Percentiles rank a stretch among this genome's conserved stretches.
Conservation (phyloP, 2,113 vertebrate species). For the Herpetotheres cachinnans region DNA sequence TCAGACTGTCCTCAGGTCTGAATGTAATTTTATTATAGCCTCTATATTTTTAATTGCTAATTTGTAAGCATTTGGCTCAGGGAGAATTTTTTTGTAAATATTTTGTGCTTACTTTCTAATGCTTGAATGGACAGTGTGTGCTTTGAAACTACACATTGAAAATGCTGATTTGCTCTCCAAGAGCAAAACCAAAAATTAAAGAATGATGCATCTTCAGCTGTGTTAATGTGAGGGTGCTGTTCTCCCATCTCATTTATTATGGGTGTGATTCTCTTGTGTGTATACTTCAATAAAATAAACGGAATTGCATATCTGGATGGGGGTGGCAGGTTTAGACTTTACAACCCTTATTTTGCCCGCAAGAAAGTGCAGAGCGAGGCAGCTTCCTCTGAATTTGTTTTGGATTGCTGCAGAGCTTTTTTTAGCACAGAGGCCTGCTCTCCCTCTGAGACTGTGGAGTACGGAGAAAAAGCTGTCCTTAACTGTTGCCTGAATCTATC, state of each 20-base stretch:
- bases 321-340: not conserved
- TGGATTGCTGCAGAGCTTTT: conserved; percentile 7
- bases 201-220: not conserved
- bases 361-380: not conserved
- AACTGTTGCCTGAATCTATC: not conserved
- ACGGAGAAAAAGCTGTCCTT: not conserved
- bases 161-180: not conserved
- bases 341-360: not conserved
- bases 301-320: not conserved
- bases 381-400: not conserved
- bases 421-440: conserved; percentile 9
- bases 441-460: not conserved
- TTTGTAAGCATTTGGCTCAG: not conserved
- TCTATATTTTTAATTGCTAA: not conserved
- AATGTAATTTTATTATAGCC: not conserved
- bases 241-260: not conserved
- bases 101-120: not conserved
- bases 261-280: rapidly evolving
- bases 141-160: not conserved
- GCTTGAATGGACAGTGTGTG: not conserved
- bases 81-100: not conserved
- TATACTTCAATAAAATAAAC: not conserved
- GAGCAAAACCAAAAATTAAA: not conserved
- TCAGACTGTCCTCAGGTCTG: not conserved
- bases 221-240: not conserved